Percentiles rank a stretch among this genome's conserved stretches.
Conservation (phyloP, 2,113 vertebrate genomes). For the Anhinga rufa region DNA sequence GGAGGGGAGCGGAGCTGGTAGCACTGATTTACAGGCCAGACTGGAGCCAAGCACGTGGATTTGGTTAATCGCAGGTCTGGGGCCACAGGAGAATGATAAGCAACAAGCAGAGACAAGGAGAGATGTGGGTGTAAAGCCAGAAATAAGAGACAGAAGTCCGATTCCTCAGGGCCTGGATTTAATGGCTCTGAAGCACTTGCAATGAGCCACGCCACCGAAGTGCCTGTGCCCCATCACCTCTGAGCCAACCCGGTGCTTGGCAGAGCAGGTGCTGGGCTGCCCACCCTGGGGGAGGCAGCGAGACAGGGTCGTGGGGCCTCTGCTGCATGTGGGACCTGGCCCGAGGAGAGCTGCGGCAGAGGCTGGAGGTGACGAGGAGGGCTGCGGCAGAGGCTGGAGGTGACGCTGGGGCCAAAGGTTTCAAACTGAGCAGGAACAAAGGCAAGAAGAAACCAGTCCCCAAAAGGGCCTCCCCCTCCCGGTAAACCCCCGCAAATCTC, state of each 20-base stretch:
- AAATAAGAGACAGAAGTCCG: background rate
- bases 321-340: rapidly evolving
- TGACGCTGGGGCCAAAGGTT: background rate
- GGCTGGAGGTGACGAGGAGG: no score
- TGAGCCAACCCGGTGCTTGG: rapidly evolving
- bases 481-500: background rate
- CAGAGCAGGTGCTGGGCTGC: background rate
- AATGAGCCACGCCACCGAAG: rapidly evolving
- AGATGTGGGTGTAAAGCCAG: background rate
- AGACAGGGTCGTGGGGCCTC: background rate
- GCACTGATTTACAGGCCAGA: background rate
- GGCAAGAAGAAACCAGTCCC: background rate
- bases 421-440: background rate
- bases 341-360: background rate
- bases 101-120: slow-evolving; percentile 1
- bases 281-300: rapidly evolving
- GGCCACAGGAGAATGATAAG: background rate
- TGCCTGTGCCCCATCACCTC: rapidly evolving
- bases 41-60: background rate
- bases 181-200: background rate
- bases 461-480: rapidly evolving
- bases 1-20: background rate
- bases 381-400: background rate
- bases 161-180: background rate
- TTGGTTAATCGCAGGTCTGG: background rate